Evolutionary conservation across 2,797 vertebrate species (phyloP).

Genomic region (Galagoides demidoff): DNA sequence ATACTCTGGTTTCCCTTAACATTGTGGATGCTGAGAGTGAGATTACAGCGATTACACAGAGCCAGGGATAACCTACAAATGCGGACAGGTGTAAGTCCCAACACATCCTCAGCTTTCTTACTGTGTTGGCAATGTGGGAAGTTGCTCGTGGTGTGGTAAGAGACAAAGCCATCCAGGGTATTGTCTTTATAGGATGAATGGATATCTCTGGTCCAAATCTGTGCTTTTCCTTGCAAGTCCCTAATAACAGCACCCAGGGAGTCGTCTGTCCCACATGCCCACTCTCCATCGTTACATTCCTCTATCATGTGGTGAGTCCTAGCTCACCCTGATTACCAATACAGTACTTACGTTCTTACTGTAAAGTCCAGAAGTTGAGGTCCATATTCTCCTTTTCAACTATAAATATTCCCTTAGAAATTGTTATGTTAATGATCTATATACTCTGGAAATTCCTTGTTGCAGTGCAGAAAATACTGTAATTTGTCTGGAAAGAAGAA

Average conservation of each 20-base stretch:
- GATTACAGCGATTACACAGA: not conserved
- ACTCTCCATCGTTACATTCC: not conserved
- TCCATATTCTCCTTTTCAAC: not conserved
- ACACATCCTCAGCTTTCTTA: not conserved
- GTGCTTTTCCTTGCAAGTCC: not conserved
- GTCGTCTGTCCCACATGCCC: not conserved
- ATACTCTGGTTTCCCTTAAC: not conserved
- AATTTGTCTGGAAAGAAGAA: slow-evolving; percentile 4
- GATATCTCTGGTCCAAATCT: not conserved
- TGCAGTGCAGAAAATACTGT: not conserved
- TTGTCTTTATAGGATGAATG: not conserved
- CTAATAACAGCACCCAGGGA: not conserved
- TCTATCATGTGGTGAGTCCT: not conserved
- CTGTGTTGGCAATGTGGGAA: not conserved
- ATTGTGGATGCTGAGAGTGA: not conserved
- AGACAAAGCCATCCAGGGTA: not conserved
- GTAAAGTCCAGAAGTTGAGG: slow-evolving; percentile 5
- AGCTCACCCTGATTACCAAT: not conserved
- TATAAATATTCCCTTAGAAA: slow-evolving; percentile 31
- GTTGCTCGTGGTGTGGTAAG: not conserved
- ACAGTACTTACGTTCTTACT: slow-evolving; percentile 6
- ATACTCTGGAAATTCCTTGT: not conserved
- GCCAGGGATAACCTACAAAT: not conserved
- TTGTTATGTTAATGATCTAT: not conserved
- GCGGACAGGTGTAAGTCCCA: not conserved